These are phyloP conservation scores for Paragorgia papillata DNA, from an alignment of 92 coral and sea anemone species.

Conservation along the genomic window DNA sequence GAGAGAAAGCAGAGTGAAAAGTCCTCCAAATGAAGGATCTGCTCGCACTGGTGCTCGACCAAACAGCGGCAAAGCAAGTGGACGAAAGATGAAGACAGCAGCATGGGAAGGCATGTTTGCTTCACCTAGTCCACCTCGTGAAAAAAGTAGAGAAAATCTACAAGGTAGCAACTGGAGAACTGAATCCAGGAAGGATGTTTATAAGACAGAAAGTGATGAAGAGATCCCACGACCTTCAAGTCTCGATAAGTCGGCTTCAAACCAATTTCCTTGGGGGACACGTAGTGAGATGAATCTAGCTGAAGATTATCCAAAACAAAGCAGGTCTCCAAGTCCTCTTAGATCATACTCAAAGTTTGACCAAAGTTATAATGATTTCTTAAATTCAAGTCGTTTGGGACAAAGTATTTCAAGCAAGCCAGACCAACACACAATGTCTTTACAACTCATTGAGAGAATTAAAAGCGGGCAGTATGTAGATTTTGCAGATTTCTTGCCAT, in stretches of 20 bases:
- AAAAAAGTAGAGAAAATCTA: conserved; percentile 24
- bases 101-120: conserved; percentile 38
- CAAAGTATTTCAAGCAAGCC: conserved; percentile 26
- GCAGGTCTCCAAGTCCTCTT: conserved; percentile 23
- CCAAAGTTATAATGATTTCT: conserved; percentile 22
- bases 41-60: neutral
- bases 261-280: conserved; percentile 20
- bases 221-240: neutral
- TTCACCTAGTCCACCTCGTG: conserved; percentile 19
- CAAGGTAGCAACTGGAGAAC: conserved; percentile 4
- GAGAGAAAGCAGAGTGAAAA: neutral
- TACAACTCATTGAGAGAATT: conserved; percentile 67
- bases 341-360: conserved; percentile 31
- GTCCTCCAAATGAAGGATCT: neutral
- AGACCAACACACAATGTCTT: conserved; percentile 72
- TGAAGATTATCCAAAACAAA: conserved; percentile 4
- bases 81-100: conserved; percentile 1
- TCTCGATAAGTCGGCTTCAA: neutral
- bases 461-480: conserved; percentile 79
- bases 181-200: conserved; percentile 6
- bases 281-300: conserved; percentile 11
- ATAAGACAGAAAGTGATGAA: conserved; percentile 17
- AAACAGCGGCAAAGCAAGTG: conserved; percentile 14
- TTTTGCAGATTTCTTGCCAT: conserved; percentile 80
- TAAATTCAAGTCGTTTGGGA: conserved; percentile 21